These are phyloP conservation scores for Pongo pygmaeus DNA, from an alignment of 2,113 vertebrate genomes.

Conservation along the genomic window DNA sequence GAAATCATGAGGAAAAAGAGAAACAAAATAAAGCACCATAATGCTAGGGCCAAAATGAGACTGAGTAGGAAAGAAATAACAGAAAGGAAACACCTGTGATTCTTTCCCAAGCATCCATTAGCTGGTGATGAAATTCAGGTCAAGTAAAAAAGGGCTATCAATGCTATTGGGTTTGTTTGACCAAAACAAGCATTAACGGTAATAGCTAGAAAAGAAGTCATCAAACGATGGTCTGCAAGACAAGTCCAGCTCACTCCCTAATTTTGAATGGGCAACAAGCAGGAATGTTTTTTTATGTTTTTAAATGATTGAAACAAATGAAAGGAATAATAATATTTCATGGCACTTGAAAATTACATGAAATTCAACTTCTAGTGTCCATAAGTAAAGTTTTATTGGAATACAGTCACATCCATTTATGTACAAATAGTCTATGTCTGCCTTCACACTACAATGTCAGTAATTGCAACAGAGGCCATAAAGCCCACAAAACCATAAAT, in stretches of 20 bases:
- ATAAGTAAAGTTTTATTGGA: background rate
- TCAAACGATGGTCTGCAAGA: background rate
- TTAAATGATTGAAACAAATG: slow-evolving; percentile 12
- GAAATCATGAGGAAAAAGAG: slow-evolving; percentile 12
- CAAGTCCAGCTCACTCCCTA: background rate
- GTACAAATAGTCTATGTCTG: background rate
- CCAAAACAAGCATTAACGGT: background rate
- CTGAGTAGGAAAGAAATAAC: slow-evolving; percentile 27
- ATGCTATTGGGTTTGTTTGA: background rate
- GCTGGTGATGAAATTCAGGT: slow-evolving; percentile 16
- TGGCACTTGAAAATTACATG: background rate
- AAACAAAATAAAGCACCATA: slow-evolving; percentile 22
- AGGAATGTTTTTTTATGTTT: background rate
- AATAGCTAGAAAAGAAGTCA: background rate
- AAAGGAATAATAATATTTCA: slow-evolving; percentile 15
- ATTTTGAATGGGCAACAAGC: background rate
- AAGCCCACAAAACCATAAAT: background rate
- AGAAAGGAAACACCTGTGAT: slow-evolving; percentile 4
- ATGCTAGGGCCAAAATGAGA: background rate
- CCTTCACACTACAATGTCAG: background rate
- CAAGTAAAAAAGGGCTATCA: slow-evolving; percentile 3
- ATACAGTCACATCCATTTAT: background rate
- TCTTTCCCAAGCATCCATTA: background rate
- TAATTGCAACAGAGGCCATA: background rate
- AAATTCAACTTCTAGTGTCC: slow-evolving; percentile 24